phyloP scores from a whole-genome alignment of 2,113 vertebrate genomes.

The Crotophaga sulcirostris region DNA sequence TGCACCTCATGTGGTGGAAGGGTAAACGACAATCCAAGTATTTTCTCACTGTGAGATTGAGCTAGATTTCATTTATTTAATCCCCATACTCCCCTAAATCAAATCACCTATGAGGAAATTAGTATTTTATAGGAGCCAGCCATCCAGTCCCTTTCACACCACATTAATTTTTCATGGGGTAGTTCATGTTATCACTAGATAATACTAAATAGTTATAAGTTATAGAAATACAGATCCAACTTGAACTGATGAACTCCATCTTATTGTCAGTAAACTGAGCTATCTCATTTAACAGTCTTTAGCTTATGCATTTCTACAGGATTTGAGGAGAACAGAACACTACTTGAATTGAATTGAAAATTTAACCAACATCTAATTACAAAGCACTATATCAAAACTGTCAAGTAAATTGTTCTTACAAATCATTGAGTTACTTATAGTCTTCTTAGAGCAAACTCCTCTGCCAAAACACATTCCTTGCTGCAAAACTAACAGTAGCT shows the following conservation, averaged over 20 bases:
- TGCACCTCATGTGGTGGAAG: not conserved
- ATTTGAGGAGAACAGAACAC: not conserved
- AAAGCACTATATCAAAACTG: not conserved
- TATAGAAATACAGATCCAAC: not conserved
- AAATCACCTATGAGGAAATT: no score
- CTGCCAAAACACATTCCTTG: not conserved
- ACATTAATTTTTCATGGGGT: no score
- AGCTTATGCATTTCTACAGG: not conserved
- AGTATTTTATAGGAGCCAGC: no score
- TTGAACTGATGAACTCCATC: not conserved
- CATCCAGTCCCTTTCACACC: no score
- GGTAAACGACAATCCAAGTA: not conserved
- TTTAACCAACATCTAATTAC: not conserved
- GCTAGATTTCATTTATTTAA: not conserved
- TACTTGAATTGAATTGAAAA: not conserved
- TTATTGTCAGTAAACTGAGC: not conserved
- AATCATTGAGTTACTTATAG: not conserved
- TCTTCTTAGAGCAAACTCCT: not conserved
- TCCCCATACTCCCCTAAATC: not conserved
- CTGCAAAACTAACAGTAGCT: not conserved
- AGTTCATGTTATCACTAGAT: no score
- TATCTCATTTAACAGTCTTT: not conserved
- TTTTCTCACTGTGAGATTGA: not conserved
- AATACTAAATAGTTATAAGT: not conserved
- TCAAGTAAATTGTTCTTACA: not conserved